Evolutionary conservation across 2,113 vertebrate genomes (phyloP), one percentile per base, ranked within the genome.

Genomic region (Puma concolor): DNA sequence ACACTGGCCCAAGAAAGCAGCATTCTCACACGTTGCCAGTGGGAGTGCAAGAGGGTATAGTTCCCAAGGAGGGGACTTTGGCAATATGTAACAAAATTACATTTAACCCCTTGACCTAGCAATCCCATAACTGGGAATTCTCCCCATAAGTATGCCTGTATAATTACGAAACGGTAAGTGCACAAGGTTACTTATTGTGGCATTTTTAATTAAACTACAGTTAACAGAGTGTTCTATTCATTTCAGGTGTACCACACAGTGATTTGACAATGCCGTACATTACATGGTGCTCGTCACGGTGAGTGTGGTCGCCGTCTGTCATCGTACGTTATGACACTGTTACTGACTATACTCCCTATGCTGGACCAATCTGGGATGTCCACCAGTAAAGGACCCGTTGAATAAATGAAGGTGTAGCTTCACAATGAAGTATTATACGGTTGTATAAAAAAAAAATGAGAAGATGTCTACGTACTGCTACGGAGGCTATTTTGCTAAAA

Each of bases 141-240:
- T 84, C 83, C 48, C 15, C 44, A 27, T 54, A 83, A 48, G 19
- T 91, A 76, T 91, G 31, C 4, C 6, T 96, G 23, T 64, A 69
- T 76, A 83, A 80, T 85, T 92, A 52, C 88, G 72, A 97, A 96
- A 96, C 76, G 67, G 72, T 72, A 33, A 84, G 44, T 94, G 41
- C 8, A 50, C 52, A n/a, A 80, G 8, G 10, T 93, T 96, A 85
- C 50, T 88, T 95, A 69, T 69, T 94, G 15, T 94, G n/a, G 38
- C 2, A 9, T 93, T 84, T 48, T 54, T 66, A 33, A 52, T 50
- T 79, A 48, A 52, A 52, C 15, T 33, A 50, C 19, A 33, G 48
- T 52, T 19, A 16, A 79, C 76, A 21, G 17, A 79, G 16, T 21
- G 48, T 79, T 33, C 33, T 21, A n/a, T 79, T 79, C 4, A 31